These are phyloP conservation scores for Platysternon megacephalum DNA, from an alignment of 2,113 vertebrate genomes.

Conservation along the genomic window DNA sequence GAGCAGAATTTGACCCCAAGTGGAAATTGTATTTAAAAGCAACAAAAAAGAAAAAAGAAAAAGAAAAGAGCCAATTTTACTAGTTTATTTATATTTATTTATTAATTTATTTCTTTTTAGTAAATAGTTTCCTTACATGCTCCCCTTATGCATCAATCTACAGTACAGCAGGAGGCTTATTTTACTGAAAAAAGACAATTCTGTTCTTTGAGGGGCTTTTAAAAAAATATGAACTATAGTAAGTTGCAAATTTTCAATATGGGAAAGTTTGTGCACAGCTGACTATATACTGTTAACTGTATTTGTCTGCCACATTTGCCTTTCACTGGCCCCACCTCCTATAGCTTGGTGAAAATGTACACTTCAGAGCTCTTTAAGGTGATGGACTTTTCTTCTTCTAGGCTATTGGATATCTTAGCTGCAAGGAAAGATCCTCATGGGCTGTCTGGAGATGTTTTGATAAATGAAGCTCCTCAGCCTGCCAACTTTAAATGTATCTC, in stretches of 20 bases:
- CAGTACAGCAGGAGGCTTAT: background rate
- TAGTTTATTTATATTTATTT: background rate
- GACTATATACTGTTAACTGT: fast-evolving
- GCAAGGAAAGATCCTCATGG: constrained; percentile 85
- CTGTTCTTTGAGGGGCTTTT: background rate
- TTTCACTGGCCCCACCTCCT: background rate
- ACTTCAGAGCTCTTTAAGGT: background rate
- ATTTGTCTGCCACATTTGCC: background rate
- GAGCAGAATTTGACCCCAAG: background rate
- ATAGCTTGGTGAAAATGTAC: background rate
- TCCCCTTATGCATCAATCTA: fast-evolving
- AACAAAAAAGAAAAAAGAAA: background rate
- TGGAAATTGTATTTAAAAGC: background rate
- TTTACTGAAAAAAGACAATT: background rate
- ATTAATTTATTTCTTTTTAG: background rate
- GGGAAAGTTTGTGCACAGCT: background rate
- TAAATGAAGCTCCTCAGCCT: constrained; percentile 90
- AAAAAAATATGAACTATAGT: background rate
- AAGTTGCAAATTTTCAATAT: background rate
- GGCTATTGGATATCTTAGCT: constrained; percentile 82
- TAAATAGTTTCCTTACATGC: fast-evolving
- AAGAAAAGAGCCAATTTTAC: background rate
- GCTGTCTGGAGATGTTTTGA: constrained; percentile 86
- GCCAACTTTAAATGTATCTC: constrained; percentile 94
- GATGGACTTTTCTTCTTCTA: constrained; percentile 32